Evolutionary conservation across 2,797 vertebrate genomes (phyloP), one percentile per base, ranked within the genome.

Genomic region (Syngnathus rostellatus): DNA sequence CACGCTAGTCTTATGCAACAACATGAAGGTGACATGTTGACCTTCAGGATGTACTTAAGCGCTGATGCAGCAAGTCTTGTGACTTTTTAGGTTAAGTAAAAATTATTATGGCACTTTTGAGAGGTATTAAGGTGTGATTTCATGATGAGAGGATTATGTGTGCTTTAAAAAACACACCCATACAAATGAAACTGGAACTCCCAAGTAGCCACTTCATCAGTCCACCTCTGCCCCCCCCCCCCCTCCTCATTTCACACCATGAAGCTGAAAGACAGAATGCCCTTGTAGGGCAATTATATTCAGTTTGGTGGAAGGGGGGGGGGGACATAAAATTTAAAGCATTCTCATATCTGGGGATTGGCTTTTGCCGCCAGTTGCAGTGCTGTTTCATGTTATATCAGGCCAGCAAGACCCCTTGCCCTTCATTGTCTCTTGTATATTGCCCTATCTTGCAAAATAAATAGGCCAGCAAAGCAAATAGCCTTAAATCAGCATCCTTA

Each of bases 241-340:
- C 78, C 76, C 76, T 77, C 77, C 74, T 75, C 78, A 75, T 81
- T 83, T 74, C 73, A 9, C 64, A 80, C 74, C 77, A 72, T 23
- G 50, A 45, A 75, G 80, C 88, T 90, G 88, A 92, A 92, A 90
- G 90, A 91, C 90, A 66, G 75, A 85, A 81, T 88, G 90, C 83
- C 91, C 91, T 92, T 93, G 91, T 78, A 62, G 83, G 81, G 84
- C 91, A 91, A 92, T 92, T 92, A 91, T 91, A 91, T 91, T 89
- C 87, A 84, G 87, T 86, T 88, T 83, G 83, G 85, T 77, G 84
- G 89, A 89, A 84, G 77, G 75, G 79, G 84, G 87, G 83, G 77
- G 75, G 80, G 84, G 87, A 88, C 90, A 88, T 92, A 91, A 92
- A 93, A 90, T 88, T 86, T 87, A 86, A 87, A 89, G 83, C 82